These are phyloP conservation scores for Alentia gelatinosa DNA, from an alignment of 2,888 invertebrate species.

Conservation along the genomic window DNA sequence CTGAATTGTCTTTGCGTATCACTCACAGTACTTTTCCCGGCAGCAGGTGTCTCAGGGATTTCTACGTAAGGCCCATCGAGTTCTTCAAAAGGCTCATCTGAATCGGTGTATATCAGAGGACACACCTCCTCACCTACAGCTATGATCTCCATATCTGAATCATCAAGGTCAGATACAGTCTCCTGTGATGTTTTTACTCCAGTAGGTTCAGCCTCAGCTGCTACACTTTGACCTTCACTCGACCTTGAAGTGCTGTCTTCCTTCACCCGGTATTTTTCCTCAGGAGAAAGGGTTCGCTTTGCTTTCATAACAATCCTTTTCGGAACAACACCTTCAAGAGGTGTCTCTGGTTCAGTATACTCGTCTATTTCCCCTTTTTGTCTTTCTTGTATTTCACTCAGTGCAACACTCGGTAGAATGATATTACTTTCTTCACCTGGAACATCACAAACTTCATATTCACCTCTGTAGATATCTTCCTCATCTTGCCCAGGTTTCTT, in stretches of 20 bases:
- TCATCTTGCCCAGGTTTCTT: neutral
- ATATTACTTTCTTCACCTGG: neutral
- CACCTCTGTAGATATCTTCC: neutral
- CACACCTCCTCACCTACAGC: constrained; percentile 3
- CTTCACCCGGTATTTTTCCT: neutral
- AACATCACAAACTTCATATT: neutral
- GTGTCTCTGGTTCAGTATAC: neutral
- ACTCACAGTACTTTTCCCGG: neutral
- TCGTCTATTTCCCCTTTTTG: neutral
- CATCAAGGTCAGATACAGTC: neutral
- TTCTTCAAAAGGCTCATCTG: constrained; percentile 27
- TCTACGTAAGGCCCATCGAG: constrained; percentile 30
- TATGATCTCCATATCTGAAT: constrained; percentile 47
- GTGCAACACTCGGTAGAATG: neutral
- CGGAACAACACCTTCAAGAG: neutral
- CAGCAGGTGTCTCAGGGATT: neutral
- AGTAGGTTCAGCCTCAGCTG: neutral
- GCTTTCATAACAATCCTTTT: constrained; percentile 36
- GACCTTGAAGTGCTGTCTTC: neutral
- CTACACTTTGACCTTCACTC: neutral
- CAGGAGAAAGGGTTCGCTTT: neutral
- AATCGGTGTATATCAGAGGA: constrained; percentile 13
- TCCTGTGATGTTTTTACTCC: neutral
- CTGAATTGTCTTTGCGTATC: neutral
- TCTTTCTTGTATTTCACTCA: constrained; percentile 21